A percentile compares a stretch with the other conserved stretches of the same genome.
Evolutionary conservation across 37 sponge, comb jelly and placozoan species (phyloP).

Genomic region (Chondrilla cf. caribensis): DNA sequence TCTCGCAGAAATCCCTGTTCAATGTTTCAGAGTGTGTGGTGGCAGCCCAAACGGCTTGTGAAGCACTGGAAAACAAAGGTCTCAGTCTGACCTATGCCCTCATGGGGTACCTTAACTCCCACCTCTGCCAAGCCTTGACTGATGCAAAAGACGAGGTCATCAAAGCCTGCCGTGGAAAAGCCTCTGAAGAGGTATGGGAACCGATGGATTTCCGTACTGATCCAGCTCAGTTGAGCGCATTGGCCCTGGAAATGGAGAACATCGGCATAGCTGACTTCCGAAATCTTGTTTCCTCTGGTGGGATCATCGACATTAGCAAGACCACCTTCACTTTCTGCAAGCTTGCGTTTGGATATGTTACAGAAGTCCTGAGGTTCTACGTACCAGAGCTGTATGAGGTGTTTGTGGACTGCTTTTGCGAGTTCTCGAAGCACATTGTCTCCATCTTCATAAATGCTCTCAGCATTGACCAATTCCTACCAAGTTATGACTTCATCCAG

Average conservation of each 20-base stretch:
- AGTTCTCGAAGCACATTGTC: slow-evolving; percentile 53
- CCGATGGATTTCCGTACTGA: slow-evolving; percentile 64
- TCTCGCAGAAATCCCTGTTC: slow-evolving; percentile 33
- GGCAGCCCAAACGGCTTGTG: slow-evolving; percentile 42
- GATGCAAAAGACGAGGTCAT: slow-evolving; percentile 31
- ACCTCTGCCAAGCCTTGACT: slow-evolving; percentile 46
- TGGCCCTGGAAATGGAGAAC: slow-evolving; percentile 64
- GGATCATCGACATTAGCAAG: slow-evolving; percentile 61
- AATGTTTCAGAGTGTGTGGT: slow-evolving; percentile 70
- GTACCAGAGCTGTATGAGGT: slow-evolving; percentile 54
- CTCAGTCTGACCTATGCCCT: slow-evolving; percentile 49
- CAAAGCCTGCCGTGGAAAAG: slow-evolving; percentile 31
- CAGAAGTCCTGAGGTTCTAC: slow-evolving; percentile 53
- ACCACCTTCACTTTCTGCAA: slow-evolving; percentile 70
- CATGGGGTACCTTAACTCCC: slow-evolving; percentile 37
- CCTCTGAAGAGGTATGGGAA: slow-evolving; percentile 63
- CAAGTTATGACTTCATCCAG: slow-evolving; percentile 47
- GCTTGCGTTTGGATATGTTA: slow-evolving; percentile 33
- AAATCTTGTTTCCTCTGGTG: slow-evolving; percentile 45
- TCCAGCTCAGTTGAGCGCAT: slow-evolving; percentile 39
- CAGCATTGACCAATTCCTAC: slow-evolving; percentile 33
- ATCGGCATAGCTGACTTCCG: slow-evolving; percentile 61
- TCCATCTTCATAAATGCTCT: slow-evolving; percentile 51
- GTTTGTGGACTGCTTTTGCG: slow-evolving; percentile 59
- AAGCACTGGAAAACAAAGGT: slow-evolving; percentile 40